Conservation (phyloP, 2,113 vertebrate species). For the Laterallus jamaicensis region DNA sequence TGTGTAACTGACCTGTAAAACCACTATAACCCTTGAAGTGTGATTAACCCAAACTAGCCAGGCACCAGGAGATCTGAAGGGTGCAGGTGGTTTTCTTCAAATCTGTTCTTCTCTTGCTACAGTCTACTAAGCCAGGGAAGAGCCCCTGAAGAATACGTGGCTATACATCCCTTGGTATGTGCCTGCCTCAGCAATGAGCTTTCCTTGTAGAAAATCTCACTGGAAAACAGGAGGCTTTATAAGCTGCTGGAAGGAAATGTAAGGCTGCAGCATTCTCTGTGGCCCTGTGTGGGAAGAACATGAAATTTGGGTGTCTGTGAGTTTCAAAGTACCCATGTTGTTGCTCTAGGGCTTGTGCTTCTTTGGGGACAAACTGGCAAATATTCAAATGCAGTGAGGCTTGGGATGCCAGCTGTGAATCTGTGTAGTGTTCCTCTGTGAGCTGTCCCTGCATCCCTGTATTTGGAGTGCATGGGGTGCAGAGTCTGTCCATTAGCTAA, state of each 20-base stretch:
- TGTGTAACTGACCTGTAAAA: not conserved
- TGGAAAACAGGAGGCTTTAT: not conserved
- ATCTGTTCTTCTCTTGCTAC: not conserved
- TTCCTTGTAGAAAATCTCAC: not conserved
- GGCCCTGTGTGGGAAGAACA: not conserved
- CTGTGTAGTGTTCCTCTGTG: not conserved
- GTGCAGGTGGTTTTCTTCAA: not conserved
- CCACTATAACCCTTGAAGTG: not conserved
- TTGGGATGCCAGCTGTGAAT: not conserved
- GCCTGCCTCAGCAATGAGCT: not conserved
- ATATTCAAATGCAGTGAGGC: not conserved
- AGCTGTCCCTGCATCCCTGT: not conserved
- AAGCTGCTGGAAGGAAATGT: not conserved
- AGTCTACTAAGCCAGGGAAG: not conserved
- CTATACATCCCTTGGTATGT: not conserved
- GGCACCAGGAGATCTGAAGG: not conserved
- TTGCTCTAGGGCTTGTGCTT: not conserved
- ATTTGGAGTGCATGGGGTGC: not conserved
- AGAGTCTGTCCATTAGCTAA: not conserved
- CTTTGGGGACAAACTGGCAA: not conserved
- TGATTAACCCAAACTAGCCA: not conserved
- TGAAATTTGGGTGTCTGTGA: not conserved
- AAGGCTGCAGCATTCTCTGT: not conserved
- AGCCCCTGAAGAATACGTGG: not conserved
- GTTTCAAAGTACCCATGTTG: rapidly evolving